Conservation (phyloP, 1,140 invertebrate genomes). For the Galendromus occidentalis region DNA sequence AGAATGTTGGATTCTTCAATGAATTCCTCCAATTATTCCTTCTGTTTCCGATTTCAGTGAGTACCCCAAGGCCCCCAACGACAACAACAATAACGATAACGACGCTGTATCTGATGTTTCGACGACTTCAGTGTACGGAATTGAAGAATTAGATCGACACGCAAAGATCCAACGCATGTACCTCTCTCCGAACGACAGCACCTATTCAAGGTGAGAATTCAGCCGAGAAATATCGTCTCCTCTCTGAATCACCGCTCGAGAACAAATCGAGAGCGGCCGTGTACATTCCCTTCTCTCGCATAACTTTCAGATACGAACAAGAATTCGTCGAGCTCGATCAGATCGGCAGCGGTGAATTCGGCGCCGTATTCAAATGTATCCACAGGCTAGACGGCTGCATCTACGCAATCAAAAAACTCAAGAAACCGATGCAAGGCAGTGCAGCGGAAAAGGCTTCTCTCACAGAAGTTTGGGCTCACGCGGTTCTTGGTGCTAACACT, state of each 20-base stretch:
- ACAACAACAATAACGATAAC: background rate
- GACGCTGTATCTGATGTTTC: background rate
- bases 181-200: background rate
- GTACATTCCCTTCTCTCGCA: too few species aligned
- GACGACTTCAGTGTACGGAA: background rate
- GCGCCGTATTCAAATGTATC: slow-evolving; percentile 65
- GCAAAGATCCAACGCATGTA: slow-evolving; percentile 6
- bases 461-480: slow-evolving; percentile 80
- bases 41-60: too few species aligned
- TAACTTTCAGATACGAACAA: slow-evolving; percentile 39
- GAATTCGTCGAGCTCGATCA: slow-evolving; percentile 59
- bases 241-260: too few species aligned
- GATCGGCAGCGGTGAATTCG: slow-evolving; percentile 67
- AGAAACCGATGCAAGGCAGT: slow-evolving; percentile 53
- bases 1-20: too few species aligned
- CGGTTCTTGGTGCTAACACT: slow-evolving; percentile 61
- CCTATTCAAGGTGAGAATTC: background rate
- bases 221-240: too few species aligned
- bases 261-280: too few species aligned
- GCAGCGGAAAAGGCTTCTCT: slow-evolving; percentile 54
- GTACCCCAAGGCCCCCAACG: too few species aligned
- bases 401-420: slow-evolving; percentile 72
- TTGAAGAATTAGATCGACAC: background rate
- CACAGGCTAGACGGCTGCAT: slow-evolving; percentile 72
- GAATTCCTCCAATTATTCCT: too few species aligned